These are phyloP conservation scores for Phataginus tetradactyla DNA, from an alignment of 2,797 vertebrate genomes.

Conservation along the genomic window DNA sequence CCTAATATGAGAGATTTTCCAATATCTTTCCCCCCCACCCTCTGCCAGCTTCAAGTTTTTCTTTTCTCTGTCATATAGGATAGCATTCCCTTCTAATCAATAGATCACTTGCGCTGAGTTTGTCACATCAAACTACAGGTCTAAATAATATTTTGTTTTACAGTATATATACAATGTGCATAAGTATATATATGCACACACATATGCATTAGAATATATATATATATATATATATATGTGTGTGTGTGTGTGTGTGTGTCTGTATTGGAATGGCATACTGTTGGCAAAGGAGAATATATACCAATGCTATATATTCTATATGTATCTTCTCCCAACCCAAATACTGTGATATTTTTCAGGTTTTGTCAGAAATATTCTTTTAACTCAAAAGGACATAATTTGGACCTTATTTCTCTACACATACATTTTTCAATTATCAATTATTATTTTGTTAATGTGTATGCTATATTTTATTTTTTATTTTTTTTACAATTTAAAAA, in stretches of 20 bases:
- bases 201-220: neutral
- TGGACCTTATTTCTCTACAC: neutral
- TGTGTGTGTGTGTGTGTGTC: too few relatives aligned
- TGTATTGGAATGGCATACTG: neutral
- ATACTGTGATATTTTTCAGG: neutral
- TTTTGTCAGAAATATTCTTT: neutral
- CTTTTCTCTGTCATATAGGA: neutral
- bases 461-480: too few relatives aligned
- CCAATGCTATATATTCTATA: too few relatives aligned
- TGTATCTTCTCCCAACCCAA: too few relatives aligned
- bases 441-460: too few relatives aligned
- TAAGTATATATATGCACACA: neutral
- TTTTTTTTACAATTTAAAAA: too few relatives aligned
- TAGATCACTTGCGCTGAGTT: neutral
- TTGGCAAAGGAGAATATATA: neutral
- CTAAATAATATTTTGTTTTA: neutral
- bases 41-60: neutral
- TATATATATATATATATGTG: too few relatives aligned
- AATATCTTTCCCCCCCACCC: neutral
- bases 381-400: neutral
- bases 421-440: too few relatives aligned
- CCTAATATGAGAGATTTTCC: neutral
- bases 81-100: neutral
- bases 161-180: too few relatives aligned
- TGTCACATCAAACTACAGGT: neutral